Evolutionary conservation across 2,113 vertebrate species (phyloP).

Genomic region (Rhinolophus sinicus): DNA sequence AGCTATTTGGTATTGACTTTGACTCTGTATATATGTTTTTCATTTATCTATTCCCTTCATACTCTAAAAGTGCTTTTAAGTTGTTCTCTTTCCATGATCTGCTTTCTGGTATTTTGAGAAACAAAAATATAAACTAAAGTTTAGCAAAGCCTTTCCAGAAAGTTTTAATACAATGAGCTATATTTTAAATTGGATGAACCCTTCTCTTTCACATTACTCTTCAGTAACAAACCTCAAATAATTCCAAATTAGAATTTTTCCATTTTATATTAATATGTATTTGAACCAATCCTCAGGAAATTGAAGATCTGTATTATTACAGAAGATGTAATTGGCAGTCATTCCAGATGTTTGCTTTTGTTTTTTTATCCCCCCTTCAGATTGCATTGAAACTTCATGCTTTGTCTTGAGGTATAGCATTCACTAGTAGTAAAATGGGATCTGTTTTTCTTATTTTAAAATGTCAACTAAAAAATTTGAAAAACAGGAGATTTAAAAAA

Average conservation of each 20-base stretch:
- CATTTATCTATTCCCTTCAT: neutral
- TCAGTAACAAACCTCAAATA: constrained; percentile 1
- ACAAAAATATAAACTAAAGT: neutral
- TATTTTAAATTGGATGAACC: neutral
- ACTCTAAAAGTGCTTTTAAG: neutral
- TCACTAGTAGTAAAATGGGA: neutral
- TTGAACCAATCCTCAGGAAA: neutral
- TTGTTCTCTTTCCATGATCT: neutral
- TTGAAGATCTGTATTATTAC: neutral
- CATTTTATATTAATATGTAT: neutral
- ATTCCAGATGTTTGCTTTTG: neutral
- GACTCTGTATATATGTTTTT: neutral
- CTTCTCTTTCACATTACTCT: neutral
- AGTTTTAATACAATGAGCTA: neutral
- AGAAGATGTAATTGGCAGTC: neutral
- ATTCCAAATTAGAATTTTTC: neutral
- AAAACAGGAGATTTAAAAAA: neutral
- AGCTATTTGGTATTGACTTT: neutral
- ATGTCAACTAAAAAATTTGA: neutral
- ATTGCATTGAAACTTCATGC: neutral
- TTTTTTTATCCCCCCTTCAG: neutral
- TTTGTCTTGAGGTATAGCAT: constrained; percentile 1
- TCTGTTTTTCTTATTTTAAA: neutral
- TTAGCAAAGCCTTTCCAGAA: neutral
- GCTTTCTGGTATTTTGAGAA: neutral